Evolutionary conservation across 2,113 vertebrate genomes (phyloP), one percentile per base, ranked within the genome.

Genomic region (Oenanthe oenanthe): DNA sequence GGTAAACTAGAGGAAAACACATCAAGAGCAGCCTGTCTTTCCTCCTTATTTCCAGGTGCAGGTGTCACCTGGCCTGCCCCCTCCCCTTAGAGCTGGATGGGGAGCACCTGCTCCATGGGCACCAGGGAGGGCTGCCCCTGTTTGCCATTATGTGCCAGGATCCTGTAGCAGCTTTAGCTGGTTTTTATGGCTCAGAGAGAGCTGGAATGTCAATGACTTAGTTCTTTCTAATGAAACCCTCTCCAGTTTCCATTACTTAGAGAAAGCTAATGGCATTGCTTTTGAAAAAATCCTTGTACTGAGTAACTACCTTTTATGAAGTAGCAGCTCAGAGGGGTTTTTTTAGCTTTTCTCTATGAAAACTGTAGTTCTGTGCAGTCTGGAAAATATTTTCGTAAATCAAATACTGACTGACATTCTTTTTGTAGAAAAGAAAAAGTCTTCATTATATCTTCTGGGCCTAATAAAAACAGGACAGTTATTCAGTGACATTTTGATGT

Each of bases 21-120:
- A 0, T 0, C 1, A 31, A 5, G 0, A 6, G 0, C 0, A 5
- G 2, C 2, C 0, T 1, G 1, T 0, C 4, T 28, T 62, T 70
- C 19, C 36, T n/a, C 36, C 38, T 60, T 28, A 15, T 51, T 87
- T 87, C 18, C 10, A 75, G 38, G 29, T 17, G 13, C 42, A 54
- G 63, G 34, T 91, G 34, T 21, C 18, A 36, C n/a, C 22, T 28
- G 51, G 6, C 21, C 80, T 48, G 13, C 43, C 32, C 42, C 19
- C 21, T 48, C 28, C n/a, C 0, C 0, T 50, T 16, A 78, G 62
- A 31, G 9, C 26, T 31, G 34, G 25, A 17, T 36, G 40, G 24
- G 13, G 20, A 85, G 6, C 65, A 84, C 53, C 57, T 78, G 40
- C 4, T 56, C 51, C n/a, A 13, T 2, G 3, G 36, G 31, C 34